A percentile compares a stretch with the other conserved stretches of the same genome.
Evolutionary conservation across 2,888 invertebrate genomes (phyloP).

Genomic region (Mamestra brassicae): DNA sequence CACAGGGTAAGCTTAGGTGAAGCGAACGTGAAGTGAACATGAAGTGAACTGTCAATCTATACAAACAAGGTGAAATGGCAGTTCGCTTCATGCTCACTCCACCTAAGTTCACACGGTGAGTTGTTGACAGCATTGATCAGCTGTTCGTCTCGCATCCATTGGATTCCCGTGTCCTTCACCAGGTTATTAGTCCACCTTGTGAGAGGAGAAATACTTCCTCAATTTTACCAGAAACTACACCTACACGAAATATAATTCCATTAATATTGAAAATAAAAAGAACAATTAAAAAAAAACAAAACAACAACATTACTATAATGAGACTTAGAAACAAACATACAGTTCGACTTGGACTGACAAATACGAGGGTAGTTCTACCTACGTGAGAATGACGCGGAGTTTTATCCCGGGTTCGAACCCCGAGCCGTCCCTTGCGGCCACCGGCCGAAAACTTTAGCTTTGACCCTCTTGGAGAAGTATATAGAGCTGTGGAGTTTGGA

Average conservation of each 20-base stretch:
- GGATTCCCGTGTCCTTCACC: too few relatives aligned
- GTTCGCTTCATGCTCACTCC: too few relatives aligned
- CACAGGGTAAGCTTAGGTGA: too few relatives aligned
- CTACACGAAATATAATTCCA: neutral
- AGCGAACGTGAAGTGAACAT: too few relatives aligned
- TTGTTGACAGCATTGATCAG: too few relatives aligned
- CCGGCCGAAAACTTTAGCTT: slow-evolving; percentile 88
- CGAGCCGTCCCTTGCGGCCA: slow-evolving; percentile 79
- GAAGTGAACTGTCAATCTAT: too few relatives aligned
- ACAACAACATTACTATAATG: slow-evolving; percentile 63
- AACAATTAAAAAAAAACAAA: too few relatives aligned
- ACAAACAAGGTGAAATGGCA: too few relatives aligned
- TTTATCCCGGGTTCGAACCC: slow-evolving; percentile 87
- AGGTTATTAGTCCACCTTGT: too few relatives aligned
- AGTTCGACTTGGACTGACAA: slow-evolving; percentile 76
- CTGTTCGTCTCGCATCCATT: too few relatives aligned
- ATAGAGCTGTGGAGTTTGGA: slow-evolving; percentile 71
- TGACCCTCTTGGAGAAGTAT: slow-evolving; percentile 81
- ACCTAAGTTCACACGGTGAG: too few relatives aligned
- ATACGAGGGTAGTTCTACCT: slow-evolving; percentile 76
- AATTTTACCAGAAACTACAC: neutral
- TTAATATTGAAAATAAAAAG: neutral
- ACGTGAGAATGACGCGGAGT: slow-evolving; percentile 90
- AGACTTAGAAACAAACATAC: slow-evolving; percentile 57
- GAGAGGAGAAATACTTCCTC: too few relatives aligned